A percentile compares a stretch with the other conserved stretches of the same genome.
These are phyloP conservation scores for Sinonovacula constricta DNA, from an alignment of 1,140 invertebrate genomes.

Conservation along the genomic window DNA sequence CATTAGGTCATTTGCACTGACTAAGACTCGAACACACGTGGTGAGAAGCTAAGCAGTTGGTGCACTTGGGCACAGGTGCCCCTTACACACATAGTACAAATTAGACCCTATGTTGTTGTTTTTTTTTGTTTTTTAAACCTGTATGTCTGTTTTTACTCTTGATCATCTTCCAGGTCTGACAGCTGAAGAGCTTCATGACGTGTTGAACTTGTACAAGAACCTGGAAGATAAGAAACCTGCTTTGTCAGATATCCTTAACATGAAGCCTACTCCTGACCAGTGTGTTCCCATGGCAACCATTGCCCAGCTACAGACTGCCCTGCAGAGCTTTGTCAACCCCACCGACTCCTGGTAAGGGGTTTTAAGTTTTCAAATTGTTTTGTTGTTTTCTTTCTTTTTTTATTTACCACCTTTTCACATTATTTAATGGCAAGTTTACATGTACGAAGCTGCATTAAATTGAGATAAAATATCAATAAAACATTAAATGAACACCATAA, in stretches of 20 bases:
- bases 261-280: constrained; percentile 51
- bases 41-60: too few relatives aligned
- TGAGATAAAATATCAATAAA: not conserved
- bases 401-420: not conserved
- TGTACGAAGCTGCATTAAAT: not conserved
- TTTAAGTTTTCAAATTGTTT: not conserved
- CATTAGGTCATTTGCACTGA: too few relatives aligned
- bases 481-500: not conserved
- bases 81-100: not conserved
- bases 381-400: not conserved
- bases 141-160: too few relatives aligned
- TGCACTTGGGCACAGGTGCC: not conserved
- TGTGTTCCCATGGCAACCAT: constrained; percentile 61
- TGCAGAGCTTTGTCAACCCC: constrained; percentile 70
- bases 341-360: constrained; percentile 58
- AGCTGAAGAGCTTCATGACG: constrained; percentile 69
- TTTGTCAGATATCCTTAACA: constrained; percentile 61
- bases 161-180: constrained; percentile 67
- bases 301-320: constrained; percentile 62
- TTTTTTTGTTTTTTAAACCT: not conserved
- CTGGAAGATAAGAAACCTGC: constrained; percentile 52
- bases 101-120: not conserved
- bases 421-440: not conserved
- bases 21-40: too few relatives aligned
- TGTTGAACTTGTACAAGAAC: constrained; percentile 62